A percentile compares a stretch with the other conserved stretches of the same genome.
These are phyloP conservation scores for Melanerpes formicivorus DNA, from an alignment of 2,113 vertebrate species.

Conservation along the genomic window DNA sequence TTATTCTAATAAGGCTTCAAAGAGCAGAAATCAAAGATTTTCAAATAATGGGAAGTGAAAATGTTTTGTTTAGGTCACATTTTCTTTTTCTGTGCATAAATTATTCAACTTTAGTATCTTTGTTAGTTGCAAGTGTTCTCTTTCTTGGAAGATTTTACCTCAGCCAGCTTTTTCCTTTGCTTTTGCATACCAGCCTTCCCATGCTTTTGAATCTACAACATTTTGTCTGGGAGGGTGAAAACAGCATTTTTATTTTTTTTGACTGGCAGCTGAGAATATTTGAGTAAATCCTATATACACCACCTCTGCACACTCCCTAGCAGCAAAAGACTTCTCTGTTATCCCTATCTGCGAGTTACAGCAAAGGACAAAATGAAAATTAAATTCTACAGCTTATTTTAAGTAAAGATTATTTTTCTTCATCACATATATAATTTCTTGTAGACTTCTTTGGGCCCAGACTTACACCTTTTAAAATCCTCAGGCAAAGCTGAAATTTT, in stretches of 20 bases:
- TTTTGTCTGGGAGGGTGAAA: background rate
- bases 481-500: background rate
- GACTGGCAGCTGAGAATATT: background rate
- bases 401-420: background rate
- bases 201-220: background rate
- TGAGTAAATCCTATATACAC: background rate
- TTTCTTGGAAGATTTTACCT: background rate
- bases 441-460: background rate
- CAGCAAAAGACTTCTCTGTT: background rate
- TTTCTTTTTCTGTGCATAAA: background rate
- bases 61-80: background rate
- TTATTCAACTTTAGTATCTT: background rate
- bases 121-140: background rate
- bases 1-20: background rate
- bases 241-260: too few species aligned
- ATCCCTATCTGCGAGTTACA: background rate
- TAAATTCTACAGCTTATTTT: background rate
- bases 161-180: background rate
- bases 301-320: background rate
- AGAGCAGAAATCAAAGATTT: background rate
- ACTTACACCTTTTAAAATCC: background rate
- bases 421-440: background rate
- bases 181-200: background rate
- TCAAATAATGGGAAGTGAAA: background rate
- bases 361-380: background rate